Evolutionary conservation across 2,888 invertebrate genomes (phyloP).

Genomic region (Gryllus longicercus): DNA sequence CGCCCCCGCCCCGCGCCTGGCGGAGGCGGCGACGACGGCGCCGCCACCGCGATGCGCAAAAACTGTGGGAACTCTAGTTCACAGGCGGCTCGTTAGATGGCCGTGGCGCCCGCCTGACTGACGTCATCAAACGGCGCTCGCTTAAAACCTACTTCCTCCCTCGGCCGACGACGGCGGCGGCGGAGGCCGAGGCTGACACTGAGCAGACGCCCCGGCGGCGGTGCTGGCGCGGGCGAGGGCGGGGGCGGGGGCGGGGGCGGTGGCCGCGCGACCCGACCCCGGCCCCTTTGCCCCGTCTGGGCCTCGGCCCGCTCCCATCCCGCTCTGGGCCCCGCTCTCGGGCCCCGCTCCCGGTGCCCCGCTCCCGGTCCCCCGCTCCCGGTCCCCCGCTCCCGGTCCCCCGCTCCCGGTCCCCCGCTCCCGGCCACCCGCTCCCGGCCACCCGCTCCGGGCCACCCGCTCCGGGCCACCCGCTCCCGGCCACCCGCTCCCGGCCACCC

Average conservation of each 20-base stretch:
- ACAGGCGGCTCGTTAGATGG: constrained; percentile 1
- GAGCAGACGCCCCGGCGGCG: neutral
- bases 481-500: too few species aligned
- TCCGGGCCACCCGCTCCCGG: too few species aligned
- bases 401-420: too few species aligned
- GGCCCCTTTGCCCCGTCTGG: too few species aligned
- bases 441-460: too few species aligned
- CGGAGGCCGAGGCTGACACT: neutral
- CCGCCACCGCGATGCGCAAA: neutral
- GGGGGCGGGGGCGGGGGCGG: neutral
- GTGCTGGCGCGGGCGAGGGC: neutral
- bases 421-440: too few species aligned
- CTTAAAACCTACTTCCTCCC: constrained; percentile 2
- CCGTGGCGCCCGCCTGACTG: neutral
- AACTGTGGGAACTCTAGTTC: constrained; percentile 5
- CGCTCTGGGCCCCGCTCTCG: too few species aligned
- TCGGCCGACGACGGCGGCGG: neutral
- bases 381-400: too few species aligned
- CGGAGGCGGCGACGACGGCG: neutral
- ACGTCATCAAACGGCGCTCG: constrained; percentile 10
- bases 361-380: too few species aligned
- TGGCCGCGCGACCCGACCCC: too few species aligned
- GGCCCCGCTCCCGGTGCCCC: too few species aligned
- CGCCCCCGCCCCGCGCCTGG: neutral
- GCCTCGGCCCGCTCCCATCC: too few species aligned